Evolutionary conservation across 2,113 vertebrate genomes (phyloP).

Genomic region (Myodes glareolus): DNA sequence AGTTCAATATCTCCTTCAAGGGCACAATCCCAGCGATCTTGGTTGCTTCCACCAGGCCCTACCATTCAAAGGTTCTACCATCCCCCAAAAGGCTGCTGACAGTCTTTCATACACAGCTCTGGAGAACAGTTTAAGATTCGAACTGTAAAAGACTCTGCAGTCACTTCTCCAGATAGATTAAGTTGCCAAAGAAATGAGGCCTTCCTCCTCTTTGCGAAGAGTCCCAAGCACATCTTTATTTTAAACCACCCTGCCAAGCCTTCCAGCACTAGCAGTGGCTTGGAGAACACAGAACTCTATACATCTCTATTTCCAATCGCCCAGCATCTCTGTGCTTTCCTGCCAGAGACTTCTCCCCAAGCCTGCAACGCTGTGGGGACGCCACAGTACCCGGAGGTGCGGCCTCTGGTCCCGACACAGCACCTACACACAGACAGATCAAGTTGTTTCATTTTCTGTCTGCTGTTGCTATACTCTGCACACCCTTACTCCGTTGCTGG

Average conservation of each 20-base stretch:
- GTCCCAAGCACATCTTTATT: neutral
- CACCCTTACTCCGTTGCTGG: constrained; percentile 65
- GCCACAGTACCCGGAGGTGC: accelerated
- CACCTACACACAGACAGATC: accelerated
- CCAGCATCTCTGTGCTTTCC: neutral
- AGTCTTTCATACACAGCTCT: neutral
- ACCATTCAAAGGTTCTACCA: neutral
- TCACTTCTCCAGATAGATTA: neutral
- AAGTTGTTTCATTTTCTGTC: neutral
- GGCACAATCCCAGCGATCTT: neutral
- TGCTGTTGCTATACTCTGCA: neutral
- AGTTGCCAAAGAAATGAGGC: neutral
- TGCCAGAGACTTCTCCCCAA: neutral
- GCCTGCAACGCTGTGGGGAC: accelerated
- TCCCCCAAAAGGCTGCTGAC: neutral
- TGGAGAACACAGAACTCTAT: neutral
- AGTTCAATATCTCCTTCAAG: neutral
- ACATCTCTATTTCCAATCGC: neutral
- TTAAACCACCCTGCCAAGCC: neutral
- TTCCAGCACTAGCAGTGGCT: neutral
- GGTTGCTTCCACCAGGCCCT: neutral
- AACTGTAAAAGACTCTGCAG: neutral
- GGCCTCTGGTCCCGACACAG: accelerated
- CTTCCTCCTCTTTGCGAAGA: neutral
- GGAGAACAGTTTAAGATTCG: neutral